Evolutionary conservation across 2,113 vertebrate genomes (phyloP), one percentile per base, ranked within the genome.

Genomic region (Pagrus major): DNA sequence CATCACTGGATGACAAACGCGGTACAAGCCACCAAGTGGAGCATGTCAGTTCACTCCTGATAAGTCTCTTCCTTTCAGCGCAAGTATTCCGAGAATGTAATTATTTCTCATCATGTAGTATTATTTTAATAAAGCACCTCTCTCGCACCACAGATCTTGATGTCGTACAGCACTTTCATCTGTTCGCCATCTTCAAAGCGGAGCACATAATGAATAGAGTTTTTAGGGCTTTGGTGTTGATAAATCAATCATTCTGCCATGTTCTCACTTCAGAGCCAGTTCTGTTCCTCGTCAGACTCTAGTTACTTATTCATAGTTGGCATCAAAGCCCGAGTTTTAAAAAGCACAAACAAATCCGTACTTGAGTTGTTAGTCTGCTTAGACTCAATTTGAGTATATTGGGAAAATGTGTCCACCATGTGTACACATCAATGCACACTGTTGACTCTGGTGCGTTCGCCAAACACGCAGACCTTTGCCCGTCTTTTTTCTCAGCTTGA

Each of bases 221-320:
- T 87, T 81, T 87, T 78, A 65, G 16, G 71, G 39, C 71, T 74
- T 84, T 12, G 47, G 39, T 66, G 60, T 64, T 78, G 77, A 85
- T 86, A 83, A 89, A 92, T 92, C 80, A 82, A 89, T 89, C 88
- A 85, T 79, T 78, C 78, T 80, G 78, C 79, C 64, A 27, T 69
- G 85, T 83, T 87, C 58, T 69, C 47, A 18, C 78, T 71, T 86
- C 78, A 70, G 67, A 80, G 69, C 51, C 51, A 64, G 67, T 51
- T 77, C 33, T 79, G 23, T 59, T 74, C 35, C 27, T 29, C 70
- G 12, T 72, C 77, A 74, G 42, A 49, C 35, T 80, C 52, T 54
- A 58, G 49, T 79, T 80, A 83, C 59, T 71, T 77, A 80, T 89
- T 89, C 65, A 83, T 86, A 86, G 56, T 70, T 69, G 52, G 68